A percentile compares a stretch with the other conserved stretches of the same genome.
phyloP scores from a whole-genome alignment of 92 coral and sea anemone genomes.

The Phenganax marumi region DNA sequence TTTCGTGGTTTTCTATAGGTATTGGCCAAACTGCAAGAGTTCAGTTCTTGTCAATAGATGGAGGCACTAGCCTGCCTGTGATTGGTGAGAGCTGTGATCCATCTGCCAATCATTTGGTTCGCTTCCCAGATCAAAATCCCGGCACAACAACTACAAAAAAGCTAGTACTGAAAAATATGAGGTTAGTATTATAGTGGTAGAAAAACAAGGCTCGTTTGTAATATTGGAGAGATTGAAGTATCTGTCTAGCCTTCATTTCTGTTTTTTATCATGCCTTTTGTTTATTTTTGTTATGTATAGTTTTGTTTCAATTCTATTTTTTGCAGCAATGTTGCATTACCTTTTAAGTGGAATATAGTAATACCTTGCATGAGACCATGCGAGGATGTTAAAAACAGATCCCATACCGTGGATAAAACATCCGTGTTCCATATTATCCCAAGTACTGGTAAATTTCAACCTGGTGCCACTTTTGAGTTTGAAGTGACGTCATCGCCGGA shows the following conservation, averaged over 20 bases:
- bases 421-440: slow-evolving; percentile 68
- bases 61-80: slow-evolving; percentile 73
- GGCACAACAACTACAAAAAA: slow-evolving; percentile 66
- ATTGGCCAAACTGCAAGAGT: slow-evolving; percentile 95
- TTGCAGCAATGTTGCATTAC: slow-evolving; percentile 80
- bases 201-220: no score
- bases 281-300: neutral
- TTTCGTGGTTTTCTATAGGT: slow-evolving; percentile 45
- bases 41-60: slow-evolving; percentile 80
- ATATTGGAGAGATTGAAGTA: no score
- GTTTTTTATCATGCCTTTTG: no score
- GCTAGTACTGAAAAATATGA: slow-evolving; percentile 78
- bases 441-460: slow-evolving; percentile 86
- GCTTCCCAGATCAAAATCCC: slow-evolving; percentile 80
- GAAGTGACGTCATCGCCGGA: slow-evolving; percentile 69
- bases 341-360: slow-evolving; percentile 87
- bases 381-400: slow-evolving; percentile 30
- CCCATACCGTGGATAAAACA: slow-evolving; percentile 65
- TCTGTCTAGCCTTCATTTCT: no score
- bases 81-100: slow-evolving; percentile 83
- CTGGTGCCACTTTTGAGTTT: slow-evolving; percentile 76
- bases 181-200: slow-evolving; percentile 57
- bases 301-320: slow-evolving; percentile 8
- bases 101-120: slow-evolving; percentile 71
- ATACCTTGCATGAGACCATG: slow-evolving; percentile 72